Evolutionary conservation across 2,888 invertebrate genomes (phyloP).

Genomic region (Tridacna crocea): DNA sequence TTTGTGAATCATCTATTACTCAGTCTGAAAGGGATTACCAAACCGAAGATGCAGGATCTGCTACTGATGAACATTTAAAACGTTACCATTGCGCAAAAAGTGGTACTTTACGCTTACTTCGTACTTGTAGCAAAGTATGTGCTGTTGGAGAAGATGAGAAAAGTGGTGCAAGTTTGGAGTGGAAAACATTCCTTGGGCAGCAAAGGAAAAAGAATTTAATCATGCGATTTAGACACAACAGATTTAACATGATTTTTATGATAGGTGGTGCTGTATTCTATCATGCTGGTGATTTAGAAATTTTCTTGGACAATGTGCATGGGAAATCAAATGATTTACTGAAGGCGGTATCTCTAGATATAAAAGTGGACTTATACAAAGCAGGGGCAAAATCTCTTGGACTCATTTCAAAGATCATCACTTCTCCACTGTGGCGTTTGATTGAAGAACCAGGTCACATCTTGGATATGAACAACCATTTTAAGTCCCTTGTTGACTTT

Average conservation of each 20-base stretch:
- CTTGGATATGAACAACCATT: too few species aligned
- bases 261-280: constrained; percentile 34
- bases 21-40: constrained; percentile 42
- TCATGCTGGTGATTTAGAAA: constrained; percentile 8
- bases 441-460: too few species aligned
- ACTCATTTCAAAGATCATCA: constrained; percentile 34
- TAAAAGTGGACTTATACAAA: constrained; percentile 39
- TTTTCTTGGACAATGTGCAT: constrained; percentile 43
- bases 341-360: constrained; percentile 38
- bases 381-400: constrained; percentile 48
- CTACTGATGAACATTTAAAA: constrained; percentile 22
- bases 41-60: constrained; percentile 30
- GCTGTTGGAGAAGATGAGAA: constrained; percentile 50
- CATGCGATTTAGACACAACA: constrained; percentile 39
- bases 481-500: too few species aligned
- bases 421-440: constrained; percentile 41
- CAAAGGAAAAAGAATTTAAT: constrained; percentile 29
- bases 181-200: constrained; percentile 23
- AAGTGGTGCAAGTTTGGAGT: constrained; percentile 32
- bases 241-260: constrained; percentile 49
- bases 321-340: constrained; percentile 46
- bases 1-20: constrained; percentile 30
- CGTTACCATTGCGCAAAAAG: constrained; percentile 34
- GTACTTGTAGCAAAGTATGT: constrained; percentile 44
- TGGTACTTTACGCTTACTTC: constrained; percentile 31